Base-by-base conservation (phyloP, 2,113 vertebrate species). In the Psilopsiagon aurifrons region DNA sequence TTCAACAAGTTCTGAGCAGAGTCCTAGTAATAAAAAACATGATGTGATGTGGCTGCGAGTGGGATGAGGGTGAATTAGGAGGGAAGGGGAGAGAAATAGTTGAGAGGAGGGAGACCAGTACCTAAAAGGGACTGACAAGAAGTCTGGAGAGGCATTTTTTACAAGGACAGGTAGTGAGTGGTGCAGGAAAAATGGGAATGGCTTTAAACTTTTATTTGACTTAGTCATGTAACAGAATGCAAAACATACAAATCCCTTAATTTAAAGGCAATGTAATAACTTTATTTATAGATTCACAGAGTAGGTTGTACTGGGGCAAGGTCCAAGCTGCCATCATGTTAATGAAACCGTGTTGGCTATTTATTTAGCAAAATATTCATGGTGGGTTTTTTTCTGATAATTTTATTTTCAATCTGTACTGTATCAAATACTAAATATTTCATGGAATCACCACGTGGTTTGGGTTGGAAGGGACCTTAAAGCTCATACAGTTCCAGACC, bases 341-440 rank as follows among this genome's bases (percentile, higher is more conserved):
- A n/a, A 33, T 77, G 68, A 60, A 70, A 37, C 43, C 49, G 55
- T 44, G 11, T 9, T 60, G 18, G 4, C 24, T 63, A 2, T 73
- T 80, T 37, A 31, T 76, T 51, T 85, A 60, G 15, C 77, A 57
- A 80, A 83, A 60, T 49, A 73, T 6, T 63, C 16, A 12, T 18
- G 37, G 39, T 39, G 24, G 0, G 24, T 70, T 71, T 43, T 78
- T 88, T 70, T 1, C 0, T 4, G 1, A 60, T 13, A 12, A 15
- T 62, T 94, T 83, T 10, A 29, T 78, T 67, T 80, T 70, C 23
- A 23, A 28, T 63, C 54, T 88, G n/a, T 66, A 31, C 54, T 85
- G 17, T 57, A 88, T 74, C 11, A 7, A 59, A 22, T 17, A 57
- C 19, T 43, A 75, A 27, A 77, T 24, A 25, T 39, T 86, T 59